Conservation (phyloP, 2,888 invertebrate genomes). For the Tenthredo notha region DNA sequence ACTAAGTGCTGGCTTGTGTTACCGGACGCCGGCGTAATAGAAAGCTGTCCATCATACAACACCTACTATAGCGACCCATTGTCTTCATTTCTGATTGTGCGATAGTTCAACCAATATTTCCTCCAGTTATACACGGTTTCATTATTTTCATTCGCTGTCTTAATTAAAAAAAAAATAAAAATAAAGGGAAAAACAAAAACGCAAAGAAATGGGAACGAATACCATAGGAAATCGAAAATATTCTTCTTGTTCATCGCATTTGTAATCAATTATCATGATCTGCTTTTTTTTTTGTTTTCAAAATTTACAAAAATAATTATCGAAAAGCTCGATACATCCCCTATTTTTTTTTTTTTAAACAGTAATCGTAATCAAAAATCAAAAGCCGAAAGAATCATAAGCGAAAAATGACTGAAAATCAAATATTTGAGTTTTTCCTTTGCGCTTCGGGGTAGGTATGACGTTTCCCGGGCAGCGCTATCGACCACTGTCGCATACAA, state of each 20-base stretch:
- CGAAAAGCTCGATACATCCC: neutral
- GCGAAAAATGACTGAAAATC: neutral
- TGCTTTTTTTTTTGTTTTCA: neutral
- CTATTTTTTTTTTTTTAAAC: too few species aligned
- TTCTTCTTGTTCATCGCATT: neutral
- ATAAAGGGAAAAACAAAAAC: neutral
- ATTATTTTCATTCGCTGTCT: neutral
- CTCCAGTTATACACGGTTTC: neutral
- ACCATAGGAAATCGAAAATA: neutral
- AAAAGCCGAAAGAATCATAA: neutral
- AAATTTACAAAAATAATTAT: neutral
- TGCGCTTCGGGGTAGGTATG: conserved; percentile 58
- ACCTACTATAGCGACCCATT: conserved; percentile 39
- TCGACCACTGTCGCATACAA: conserved; percentile 71
- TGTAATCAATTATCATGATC: neutral
- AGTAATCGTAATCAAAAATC: neutral
- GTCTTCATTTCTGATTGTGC: conserved; percentile 47
- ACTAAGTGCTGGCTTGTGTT: conserved; percentile 76
- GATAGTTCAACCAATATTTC: neutral
- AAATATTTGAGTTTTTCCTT: conserved; percentile 33
- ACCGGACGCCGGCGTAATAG: conserved; percentile 74
- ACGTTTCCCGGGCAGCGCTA: conserved; percentile 66
- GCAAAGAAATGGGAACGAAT: too few species aligned
- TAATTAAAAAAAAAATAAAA: neutral
- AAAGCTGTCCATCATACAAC: conserved; percentile 58